Conservation (phyloP, 1,140 invertebrate species). For the Meteorus sp. region DNA sequence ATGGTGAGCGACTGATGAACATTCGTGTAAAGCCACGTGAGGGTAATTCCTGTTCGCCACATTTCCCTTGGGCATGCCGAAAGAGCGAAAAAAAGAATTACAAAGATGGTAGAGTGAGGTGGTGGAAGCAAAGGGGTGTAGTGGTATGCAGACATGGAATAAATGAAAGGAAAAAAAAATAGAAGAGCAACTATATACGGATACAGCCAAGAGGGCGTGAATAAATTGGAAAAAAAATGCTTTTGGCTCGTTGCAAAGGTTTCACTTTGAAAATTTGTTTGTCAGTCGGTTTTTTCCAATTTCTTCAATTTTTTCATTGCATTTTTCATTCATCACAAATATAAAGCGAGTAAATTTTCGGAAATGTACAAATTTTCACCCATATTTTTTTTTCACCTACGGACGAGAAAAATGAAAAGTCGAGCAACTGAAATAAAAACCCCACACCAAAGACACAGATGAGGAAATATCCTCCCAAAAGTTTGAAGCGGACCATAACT, state of each 20-base stretch:
- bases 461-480: slow-evolving; percentile 17
- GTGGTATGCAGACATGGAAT: background rate
- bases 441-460: no score
- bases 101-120: no score
- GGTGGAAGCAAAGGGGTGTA: no score
- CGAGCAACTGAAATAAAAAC: no score
- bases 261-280: background rate
- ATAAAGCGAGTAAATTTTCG: background rate
- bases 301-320: no score
- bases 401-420: no score
- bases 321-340: slow-evolving; percentile 2
- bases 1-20: slow-evolving; percentile 6
- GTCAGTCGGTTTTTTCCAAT: background rate
- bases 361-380: background rate
- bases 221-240: slow-evolving; percentile 26
- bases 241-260: slow-evolving; percentile 22
- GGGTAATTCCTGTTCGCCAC: slow-evolving; percentile 33
- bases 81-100: no score
- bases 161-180: slow-evolving; percentile 5
- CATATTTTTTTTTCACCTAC: background rate
- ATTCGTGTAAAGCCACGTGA: slow-evolving; percentile 15
- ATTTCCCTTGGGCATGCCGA: slow-evolving; percentile 27
- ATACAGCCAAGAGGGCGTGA: slow-evolving; percentile 28
- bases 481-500: slow-evolving; percentile 43
- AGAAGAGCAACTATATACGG: slow-evolving; percentile 14